Evolutionary conservation across 2,888 invertebrate genomes (phyloP).

Genomic region (Eupithecia exiguata): DNA sequence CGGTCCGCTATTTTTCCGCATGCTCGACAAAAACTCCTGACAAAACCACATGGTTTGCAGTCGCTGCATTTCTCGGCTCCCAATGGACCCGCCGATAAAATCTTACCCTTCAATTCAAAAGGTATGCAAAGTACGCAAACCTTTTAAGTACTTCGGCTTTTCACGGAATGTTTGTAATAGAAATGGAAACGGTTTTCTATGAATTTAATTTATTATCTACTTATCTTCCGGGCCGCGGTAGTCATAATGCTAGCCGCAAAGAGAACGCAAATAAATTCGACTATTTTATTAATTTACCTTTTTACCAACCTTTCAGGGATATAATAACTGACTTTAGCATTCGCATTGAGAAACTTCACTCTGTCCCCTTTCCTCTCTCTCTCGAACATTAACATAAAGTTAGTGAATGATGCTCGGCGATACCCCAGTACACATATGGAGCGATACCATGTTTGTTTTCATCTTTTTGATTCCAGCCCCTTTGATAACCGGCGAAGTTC

Average conservation of each 20-base stretch:
- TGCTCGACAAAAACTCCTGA: slow-evolving; percentile 56
- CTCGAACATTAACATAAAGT: slow-evolving; percentile 29
- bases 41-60: slow-evolving; percentile 58
- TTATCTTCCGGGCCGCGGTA: neutral
- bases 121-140: slow-evolving; percentile 44
- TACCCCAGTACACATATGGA: too few species aligned
- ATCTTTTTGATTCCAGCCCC: slow-evolving; percentile 45
- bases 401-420: slow-evolving; percentile 43
- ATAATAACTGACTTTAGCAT: neutral
- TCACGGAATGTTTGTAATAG: neutral
- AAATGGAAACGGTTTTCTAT: slow-evolving; percentile 6
- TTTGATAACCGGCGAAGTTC: slow-evolving; percentile 64
- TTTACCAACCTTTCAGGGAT: neutral
- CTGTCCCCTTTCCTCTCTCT: neutral
- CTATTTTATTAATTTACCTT: neutral
- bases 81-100: slow-evolving; percentile 47
- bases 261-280: neutral
- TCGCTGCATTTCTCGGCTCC: slow-evolving; percentile 52
- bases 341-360: neutral
- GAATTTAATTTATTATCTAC: neutral
- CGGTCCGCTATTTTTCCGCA: slow-evolving; percentile 64
- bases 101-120: slow-evolving; percentile 34
- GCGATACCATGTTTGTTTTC: slow-evolving; percentile 35
- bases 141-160: slow-evolving; percentile 17
- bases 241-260: neutral